Evolutionary conservation across 2,797 vertebrate genomes (phyloP), one percentile per base, ranked within the genome.

Genomic region (Cyclura pinguis): DNA sequence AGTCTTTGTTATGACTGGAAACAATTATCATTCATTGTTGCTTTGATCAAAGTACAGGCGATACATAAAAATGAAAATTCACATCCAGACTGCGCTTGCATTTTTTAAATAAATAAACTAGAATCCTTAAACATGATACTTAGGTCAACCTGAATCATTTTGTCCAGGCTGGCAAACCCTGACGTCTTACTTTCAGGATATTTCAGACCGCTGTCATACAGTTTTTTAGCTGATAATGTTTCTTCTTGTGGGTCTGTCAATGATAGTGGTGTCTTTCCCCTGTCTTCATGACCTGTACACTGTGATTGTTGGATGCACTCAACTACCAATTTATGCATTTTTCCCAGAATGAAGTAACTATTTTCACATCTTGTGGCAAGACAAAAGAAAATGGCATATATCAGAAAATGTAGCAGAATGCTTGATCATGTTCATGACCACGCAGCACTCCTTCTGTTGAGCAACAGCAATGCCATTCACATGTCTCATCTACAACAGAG

Each of bases 201-300:
- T 88, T 88, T n/a, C 67, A 88, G 8, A 88, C 82, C 89, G 90
- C 35, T 55, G 74, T 52, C 62, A 47, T 32, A 55, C 14, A 88
- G 38, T 10, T 38, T 1, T 62, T 59, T 69, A 86, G 27, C 67
- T 74, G 42, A 78, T 35, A 69, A 35, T 24, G 10, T 78, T 84
- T 69, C 22, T 84, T 55, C 82, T 47, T 67, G n/a, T 78, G 73
- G n/a, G 7, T 89, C 59, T 67, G n/a, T 85, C 50, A 69, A 38
- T 67, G 47, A 55, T 67, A 69, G 59, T 80, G 32, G 50, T 0
- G 29, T n/a, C 64, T 83, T 18, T 42, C 38, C 80, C 29, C 29
- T 29, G 47, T 88, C n/a, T n/a, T 78, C 32, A 69, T 38, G 59
- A 18, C 22, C 38, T 5, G 6, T 27, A 35, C 29, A 74, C 29